phyloP scores from a whole-genome alignment of 2,797 vertebrate species.

The Stomatorhinus walkeri region DNA sequence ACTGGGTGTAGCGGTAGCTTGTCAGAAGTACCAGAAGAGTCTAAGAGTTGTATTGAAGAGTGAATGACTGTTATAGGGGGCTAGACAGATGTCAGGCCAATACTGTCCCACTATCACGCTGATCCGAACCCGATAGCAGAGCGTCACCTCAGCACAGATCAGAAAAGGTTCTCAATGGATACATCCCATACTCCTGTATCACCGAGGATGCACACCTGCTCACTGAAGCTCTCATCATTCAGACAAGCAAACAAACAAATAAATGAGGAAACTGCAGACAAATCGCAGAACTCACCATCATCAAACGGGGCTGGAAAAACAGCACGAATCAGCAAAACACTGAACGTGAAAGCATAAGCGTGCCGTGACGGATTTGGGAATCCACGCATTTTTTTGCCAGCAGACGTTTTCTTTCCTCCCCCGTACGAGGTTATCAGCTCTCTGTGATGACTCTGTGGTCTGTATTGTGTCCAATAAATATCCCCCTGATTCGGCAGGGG shows the following conservation, averaged over 20 bases:
- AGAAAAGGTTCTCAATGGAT: slow-evolving; percentile 4
- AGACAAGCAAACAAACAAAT: not conserved
- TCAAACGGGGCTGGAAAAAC: slow-evolving; percentile 4
- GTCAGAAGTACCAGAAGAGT: not conserved
- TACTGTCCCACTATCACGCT: slow-evolving; percentile 4
- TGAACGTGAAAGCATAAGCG: not conserved
- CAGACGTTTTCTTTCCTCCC: not conserved
- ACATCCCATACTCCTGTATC: not conserved
- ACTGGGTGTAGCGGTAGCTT: not conserved
- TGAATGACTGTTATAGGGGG: not conserved
- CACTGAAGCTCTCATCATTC: not conserved
- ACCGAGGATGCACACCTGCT: slow-evolving; percentile 10
- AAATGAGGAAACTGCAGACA: slow-evolving; percentile 10
- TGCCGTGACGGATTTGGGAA: not conserved
- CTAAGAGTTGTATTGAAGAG: not conserved
- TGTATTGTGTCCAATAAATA: slow-evolving; percentile 20
- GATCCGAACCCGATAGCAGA: slow-evolving; percentile 18
- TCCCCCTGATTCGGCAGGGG: slow-evolving; percentile 1
- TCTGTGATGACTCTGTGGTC: not conserved
- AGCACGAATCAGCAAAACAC: not conserved
- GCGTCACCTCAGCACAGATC: slow-evolving; percentile 9
- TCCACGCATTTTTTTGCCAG: not conserved
- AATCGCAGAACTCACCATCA: slow-evolving; percentile 11
- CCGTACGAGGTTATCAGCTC: not conserved
- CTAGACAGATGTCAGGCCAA: not conserved